A percentile compares a stretch with the other conserved stretches of the same genome.
These are phyloP conservation scores for Neostethus bicornis DNA, from an alignment of 2,797 vertebrate genomes.

Conservation along the genomic window DNA sequence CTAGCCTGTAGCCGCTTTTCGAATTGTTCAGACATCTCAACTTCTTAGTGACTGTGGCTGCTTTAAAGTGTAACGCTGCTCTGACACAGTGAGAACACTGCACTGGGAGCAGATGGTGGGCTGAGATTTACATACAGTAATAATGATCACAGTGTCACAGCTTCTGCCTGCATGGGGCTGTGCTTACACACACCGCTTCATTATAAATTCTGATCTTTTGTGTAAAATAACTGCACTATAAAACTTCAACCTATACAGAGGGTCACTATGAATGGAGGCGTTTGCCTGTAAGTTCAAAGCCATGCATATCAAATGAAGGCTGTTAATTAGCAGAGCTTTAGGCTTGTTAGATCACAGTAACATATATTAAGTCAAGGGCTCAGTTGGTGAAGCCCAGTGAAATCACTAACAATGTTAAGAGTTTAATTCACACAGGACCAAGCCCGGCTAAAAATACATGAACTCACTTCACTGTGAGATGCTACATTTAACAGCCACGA, in stretches of 20 bases:
- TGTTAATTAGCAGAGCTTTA: constrained; percentile 13
- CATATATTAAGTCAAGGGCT: constrained; percentile 23
- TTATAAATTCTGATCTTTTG: constrained; percentile 27
- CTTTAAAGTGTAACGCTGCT: constrained; percentile 36
- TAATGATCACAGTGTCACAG: constrained; percentile 47
- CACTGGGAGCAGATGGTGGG: constrained; percentile 62
- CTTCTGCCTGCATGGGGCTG: constrained; percentile 41
- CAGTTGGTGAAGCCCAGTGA: constrained; percentile 9
- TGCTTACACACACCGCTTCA: constrained; percentile 44
- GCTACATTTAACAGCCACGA: not conserved
- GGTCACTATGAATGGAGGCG: constrained; percentile 9
- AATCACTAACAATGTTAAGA: constrained; percentile 24
- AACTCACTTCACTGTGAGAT: constrained; percentile 1
- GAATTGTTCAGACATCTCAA: not conserved
- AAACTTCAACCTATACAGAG: constrained; percentile 14
- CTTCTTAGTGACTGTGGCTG: constrained; percentile 14
- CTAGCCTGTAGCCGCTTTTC: not conserved
- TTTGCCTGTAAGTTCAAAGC: constrained; percentile 47
- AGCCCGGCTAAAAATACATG: constrained; percentile 13
- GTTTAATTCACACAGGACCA: constrained; percentile 14
- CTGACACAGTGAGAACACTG: constrained; percentile 30
- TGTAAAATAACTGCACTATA: constrained; percentile 30
- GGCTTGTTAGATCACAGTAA: constrained; percentile 23
- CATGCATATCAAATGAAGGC: constrained; percentile 59
- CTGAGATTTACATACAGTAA: constrained; percentile 51